These are phyloP conservation scores for Florisuga fusca DNA, from an alignment of 2,797 vertebrate genomes.

Conservation along the genomic window DNA sequence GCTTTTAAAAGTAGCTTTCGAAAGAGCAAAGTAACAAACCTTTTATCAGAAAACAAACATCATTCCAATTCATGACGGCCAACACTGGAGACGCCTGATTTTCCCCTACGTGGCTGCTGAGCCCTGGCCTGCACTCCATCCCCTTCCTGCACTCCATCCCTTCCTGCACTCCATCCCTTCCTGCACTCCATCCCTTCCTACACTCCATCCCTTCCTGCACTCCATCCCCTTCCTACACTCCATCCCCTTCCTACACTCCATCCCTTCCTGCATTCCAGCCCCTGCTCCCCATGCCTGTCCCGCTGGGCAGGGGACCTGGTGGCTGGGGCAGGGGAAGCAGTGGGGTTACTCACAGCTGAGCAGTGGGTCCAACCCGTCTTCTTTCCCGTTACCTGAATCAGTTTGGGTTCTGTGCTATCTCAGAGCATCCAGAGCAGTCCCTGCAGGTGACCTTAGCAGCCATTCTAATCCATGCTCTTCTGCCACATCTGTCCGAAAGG, in stretches of 20 bases:
- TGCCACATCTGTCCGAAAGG: background rate
- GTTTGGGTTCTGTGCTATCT: background rate
- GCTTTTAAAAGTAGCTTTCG: background rate
- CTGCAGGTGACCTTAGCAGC: slow-evolving; percentile 15
- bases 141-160: too few species aligned
- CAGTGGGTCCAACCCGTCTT: slow-evolving; percentile 20
- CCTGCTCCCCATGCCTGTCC: background rate
- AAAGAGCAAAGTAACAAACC: slow-evolving; percentile 54
- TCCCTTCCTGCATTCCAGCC: background rate
- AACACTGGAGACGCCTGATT: background rate
- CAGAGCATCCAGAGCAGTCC: background rate
- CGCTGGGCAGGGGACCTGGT: accelerated
- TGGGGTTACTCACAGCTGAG: background rate
- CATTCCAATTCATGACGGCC: background rate
- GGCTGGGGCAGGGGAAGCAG: background rate
- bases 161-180: too few species aligned
- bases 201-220: too few species aligned
- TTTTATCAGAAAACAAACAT: slow-evolving; percentile 63
- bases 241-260: background rate
- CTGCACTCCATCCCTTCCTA: too few species aligned
- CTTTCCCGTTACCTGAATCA: background rate
- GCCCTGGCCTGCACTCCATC: background rate
- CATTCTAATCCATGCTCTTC: background rate
- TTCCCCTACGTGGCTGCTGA: background rate
- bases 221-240: too few species aligned